Percentiles rank a stretch among this genome's conserved stretches.
phyloP scores from a whole-genome alignment of 2,888 invertebrate genomes.

The Cantharis flavilabris region DNA sequence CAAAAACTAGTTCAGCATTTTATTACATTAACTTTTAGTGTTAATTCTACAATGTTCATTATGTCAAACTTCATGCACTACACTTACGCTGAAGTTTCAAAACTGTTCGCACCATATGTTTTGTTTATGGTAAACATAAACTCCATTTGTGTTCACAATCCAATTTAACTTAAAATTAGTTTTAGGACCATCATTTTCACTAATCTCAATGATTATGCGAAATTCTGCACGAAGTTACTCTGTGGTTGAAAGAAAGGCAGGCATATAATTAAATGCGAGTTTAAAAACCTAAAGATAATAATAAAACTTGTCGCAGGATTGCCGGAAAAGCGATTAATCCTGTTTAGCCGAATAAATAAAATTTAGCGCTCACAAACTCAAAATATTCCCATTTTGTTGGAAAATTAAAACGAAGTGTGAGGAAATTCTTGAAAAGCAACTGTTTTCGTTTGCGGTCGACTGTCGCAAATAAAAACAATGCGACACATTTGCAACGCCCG shows the following conservation, averaged over 20 bases:
- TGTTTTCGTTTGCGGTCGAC: background rate
- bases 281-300: background rate
- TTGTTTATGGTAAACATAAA: slow-evolving; percentile 1
- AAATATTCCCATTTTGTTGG: background rate
- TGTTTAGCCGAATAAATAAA: background rate
- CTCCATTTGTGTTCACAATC: background rate
- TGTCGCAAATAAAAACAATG: background rate
- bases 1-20: background rate
- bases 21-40: background rate
- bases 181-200: background rate
- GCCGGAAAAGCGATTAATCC: background rate
- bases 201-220: background rate
- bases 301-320: background rate
- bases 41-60: background rate
- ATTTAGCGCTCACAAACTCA: background rate
- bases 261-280: background rate
- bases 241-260: background rate
- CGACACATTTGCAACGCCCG: background rate
- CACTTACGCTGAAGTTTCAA: background rate
- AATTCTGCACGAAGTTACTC: background rate
- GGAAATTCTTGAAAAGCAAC: background rate
- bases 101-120: background rate
- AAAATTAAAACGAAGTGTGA: background rate
- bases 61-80: background rate
- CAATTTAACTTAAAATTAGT: slow-evolving; percentile 2